Evolutionary conservation across 1,140 invertebrate genomes (phyloP), one percentile per base, ranked within the genome.

Genomic region (Chironomus striatipennis): DNA sequence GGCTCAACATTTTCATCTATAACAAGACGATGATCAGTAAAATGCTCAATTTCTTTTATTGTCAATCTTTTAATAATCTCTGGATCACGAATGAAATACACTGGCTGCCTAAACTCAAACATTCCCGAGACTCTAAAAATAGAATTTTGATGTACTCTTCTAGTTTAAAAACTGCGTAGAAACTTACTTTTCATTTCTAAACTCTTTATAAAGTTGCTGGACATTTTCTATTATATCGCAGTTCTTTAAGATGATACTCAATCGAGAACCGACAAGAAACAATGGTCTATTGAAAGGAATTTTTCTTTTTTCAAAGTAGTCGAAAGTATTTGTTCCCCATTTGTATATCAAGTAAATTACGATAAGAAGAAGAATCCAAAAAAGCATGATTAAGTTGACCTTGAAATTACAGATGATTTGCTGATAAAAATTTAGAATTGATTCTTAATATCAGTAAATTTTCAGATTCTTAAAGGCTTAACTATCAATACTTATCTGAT

Each of bases 1-100:
- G 78, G 76, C 6, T 85, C 81, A 7, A 74, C 17, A 5, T 76
- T 76, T n/a, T 79, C 74, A 0, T 76, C 73, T 0, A 79, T 70
- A 43, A 85, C 76, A 57, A 42, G 74, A 21, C 77, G 70, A 77
- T 84, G 84, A 74, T 87, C 77, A 0, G 77, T 73, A 17, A 85
- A 82, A 34, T 76, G 74, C 10, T 82, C 81, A 34, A 83, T 82
- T 42, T 79, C 75, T 76, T 82, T 83, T 1, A 81, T 74, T 0
- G 77, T 64, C 21, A 82, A 74, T 5, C 75, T 43, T 34, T 84
- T 74, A 1, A 85, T 77, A 12, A 85, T 75, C 17, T 85, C 82
- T 0, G 76, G 75, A 74, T 85, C 83, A 7, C 78, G 77, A 15
- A 57, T 15, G 15, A 57, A 57, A 57, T 57, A 57, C n/a, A n/a